Evolutionary conservation across 2,797 vertebrate genomes (phyloP).

Genomic region (Enteromius argenteus): DNA sequence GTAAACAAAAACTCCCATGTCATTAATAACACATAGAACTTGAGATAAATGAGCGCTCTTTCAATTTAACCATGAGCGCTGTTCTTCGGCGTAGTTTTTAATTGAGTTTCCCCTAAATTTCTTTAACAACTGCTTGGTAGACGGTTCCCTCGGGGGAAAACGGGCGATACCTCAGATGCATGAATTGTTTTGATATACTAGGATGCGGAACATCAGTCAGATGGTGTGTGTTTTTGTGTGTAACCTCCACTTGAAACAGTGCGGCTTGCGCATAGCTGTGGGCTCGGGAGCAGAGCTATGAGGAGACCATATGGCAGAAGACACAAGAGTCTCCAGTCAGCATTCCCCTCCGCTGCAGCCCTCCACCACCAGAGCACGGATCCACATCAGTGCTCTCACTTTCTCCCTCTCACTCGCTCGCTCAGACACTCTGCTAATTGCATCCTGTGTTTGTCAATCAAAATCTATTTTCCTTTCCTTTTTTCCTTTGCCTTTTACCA

Average conservation of each 20-base stretch:
- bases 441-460: conserved; percentile 98
- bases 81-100: conserved; percentile 11
- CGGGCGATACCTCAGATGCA: conserved; percentile 46
- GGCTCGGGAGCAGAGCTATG: conserved; percentile 71
- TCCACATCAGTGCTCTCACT: conserved; percentile 91
- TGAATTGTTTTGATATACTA: conserved; percentile 53
- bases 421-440: conserved; percentile 85
- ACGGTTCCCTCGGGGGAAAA: conserved; percentile 23
- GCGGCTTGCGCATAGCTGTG: conserved; percentile 45
- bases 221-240: conserved; percentile 39
- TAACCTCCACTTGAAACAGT: conserved; percentile 51
- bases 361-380: conserved; percentile 91
- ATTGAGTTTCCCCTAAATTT: conserved; percentile 43
- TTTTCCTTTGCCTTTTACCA: conserved; percentile 49
- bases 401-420: conserved; percentile 61
- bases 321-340: conserved; percentile 79
- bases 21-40: conserved; percentile 54
- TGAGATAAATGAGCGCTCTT: conserved; percentile 52
- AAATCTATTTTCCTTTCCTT: conserved; percentile 72
- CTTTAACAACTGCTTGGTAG: conserved; percentile 28
- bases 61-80: conserved; percentile 23
- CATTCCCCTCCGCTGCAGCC: conserved; percentile 89
- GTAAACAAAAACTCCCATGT: conserved; percentile 53
- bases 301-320: conserved; percentile 92
- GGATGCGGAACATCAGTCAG: conserved; percentile 51